These are phyloP conservation scores for Galemys pyrenaicus DNA, from an alignment of 2,113 vertebrate species.

Conservation along the genomic window DNA sequence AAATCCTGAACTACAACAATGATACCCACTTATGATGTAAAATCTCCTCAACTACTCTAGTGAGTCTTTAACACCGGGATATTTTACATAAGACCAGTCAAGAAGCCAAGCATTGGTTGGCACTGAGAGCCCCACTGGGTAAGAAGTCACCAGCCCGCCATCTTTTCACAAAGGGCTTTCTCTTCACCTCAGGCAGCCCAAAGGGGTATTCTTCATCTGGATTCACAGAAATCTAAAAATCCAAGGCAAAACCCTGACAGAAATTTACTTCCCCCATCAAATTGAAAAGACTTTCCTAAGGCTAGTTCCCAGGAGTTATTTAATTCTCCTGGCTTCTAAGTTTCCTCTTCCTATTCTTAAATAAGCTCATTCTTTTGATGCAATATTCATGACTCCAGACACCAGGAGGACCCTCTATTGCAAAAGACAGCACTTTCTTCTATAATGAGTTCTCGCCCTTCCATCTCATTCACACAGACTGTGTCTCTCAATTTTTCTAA, in stretches of 20 bases:
- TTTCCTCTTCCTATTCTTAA: slow-evolving; percentile 62
- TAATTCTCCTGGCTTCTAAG: slow-evolving; percentile 59
- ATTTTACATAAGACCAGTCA: background rate
- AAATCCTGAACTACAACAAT: background rate
- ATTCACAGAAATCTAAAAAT: slow-evolving; percentile 50
- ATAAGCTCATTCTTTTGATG: slow-evolving; percentile 67
- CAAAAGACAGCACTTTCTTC: slow-evolving; percentile 29
- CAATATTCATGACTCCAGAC: slow-evolving; percentile 67
- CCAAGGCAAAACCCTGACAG: slow-evolving; percentile 47
- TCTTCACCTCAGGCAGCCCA: background rate
- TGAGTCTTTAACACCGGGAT: background rate
- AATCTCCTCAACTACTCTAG: background rate
- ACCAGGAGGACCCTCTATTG: slow-evolving; percentile 29
- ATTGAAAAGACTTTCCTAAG: slow-evolving; percentile 58
- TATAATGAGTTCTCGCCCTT: slow-evolving; percentile 26
- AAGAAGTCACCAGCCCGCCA: background rate
- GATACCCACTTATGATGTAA: background rate
- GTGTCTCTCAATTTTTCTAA: background rate
- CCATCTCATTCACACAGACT: background rate
- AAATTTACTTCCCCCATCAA: slow-evolving; percentile 51
- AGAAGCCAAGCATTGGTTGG: background rate
- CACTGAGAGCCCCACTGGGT: background rate
- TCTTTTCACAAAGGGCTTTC: background rate
- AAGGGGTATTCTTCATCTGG: slow-evolving; percentile 49
- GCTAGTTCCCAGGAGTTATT: slow-evolving; percentile 62